Base-by-base conservation (phyloP, 2,888 invertebrate species). In the Ptilodon capucinus region DNA sequence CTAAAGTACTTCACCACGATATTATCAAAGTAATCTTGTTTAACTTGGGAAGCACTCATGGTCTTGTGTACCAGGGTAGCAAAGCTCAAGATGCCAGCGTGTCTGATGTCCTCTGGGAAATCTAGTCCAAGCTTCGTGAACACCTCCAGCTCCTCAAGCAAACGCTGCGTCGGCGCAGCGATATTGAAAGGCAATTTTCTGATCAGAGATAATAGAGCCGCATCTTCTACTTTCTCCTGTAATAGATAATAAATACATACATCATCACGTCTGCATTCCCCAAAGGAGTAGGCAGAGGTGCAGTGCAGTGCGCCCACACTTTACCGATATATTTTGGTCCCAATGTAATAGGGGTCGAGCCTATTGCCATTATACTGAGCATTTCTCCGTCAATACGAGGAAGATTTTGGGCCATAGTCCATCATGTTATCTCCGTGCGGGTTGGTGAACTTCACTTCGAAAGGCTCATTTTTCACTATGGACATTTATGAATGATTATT, bases 111-210 rank as follows among this genome's bases (percentile, higher is more conserved):
- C 0, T 66, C 59, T 0, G 81, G 69, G 49, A 81, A 90, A 61
- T 90, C 90, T 21, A 83, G 66, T 0, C 86, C 82, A 1, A 91
- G 40, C 47, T 86, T 88, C 32, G 83, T 85, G 48, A 91, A 76
- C 0, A 81, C 81, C 64, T 94, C 94, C 71, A 94, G 80, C 46
- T 92, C 92, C 34, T 91, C 91, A 0, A 95, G 85, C 2, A 93
- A 75, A 11, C 81, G 76, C 46, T 86, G 86, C 44, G 79, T 83
- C 46, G 83, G 81, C 19, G 93, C 92, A 9, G 94, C 93, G 23
- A 95, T 92, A 74, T 95, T 94, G 80, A 95, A 95, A 0, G 95
- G 95, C 42, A 95, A 86, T 34, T 94, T 94, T 0, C 94, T 92
- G 18, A 95, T 87, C 28, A 95, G 81, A 32, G 94, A 93, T 4